Percentiles rank a stretch among this genome's conserved stretches.
Evolutionary conservation across 1,140 invertebrate genomes (phyloP).

Genomic region (Caenorhabditis inopinata): DNA sequence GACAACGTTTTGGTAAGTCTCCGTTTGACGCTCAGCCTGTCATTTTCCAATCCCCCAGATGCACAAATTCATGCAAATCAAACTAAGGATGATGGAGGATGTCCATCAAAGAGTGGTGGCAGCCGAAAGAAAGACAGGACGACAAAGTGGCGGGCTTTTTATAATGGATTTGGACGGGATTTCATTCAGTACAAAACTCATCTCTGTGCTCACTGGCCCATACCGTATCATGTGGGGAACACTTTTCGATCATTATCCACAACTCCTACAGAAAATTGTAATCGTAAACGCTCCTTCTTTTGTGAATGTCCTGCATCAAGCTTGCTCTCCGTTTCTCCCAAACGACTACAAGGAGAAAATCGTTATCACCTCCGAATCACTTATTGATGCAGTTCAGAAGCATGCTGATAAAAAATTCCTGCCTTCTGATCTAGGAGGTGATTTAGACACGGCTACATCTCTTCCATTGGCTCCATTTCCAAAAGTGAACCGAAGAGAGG

Average conservation of each 20-base stretch:
- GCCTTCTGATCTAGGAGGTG: conserved; percentile 9
- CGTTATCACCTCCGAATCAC: not conserved
- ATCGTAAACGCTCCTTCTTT: conserved; percentile 52
- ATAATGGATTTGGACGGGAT: conserved; percentile 49
- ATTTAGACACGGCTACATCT: not conserved
- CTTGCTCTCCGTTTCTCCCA: conserved; percentile 50
- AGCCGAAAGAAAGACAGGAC: conserved; percentile 41
- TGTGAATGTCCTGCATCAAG: conserved; percentile 47
- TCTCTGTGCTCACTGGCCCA: conserved; percentile 44
- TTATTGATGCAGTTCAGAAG: not conserved
- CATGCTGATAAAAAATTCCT: conserved; percentile 5
- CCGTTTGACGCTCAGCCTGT: not conserved
- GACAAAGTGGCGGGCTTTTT: conserved; percentile 44
- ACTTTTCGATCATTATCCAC: conserved; percentile 51
- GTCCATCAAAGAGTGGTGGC: conserved; percentile 39
- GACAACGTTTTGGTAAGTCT: conserved; percentile 40
- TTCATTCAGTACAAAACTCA: conserved; percentile 30
- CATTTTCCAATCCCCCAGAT: conserved; percentile 25
- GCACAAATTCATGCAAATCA: conserved; percentile 48
- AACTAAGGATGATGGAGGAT: conserved; percentile 51
- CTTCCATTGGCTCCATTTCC: not conserved
- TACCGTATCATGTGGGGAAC: conserved; percentile 53
- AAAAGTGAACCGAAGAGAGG: not conserved
- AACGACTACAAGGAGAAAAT: conserved; percentile 45
- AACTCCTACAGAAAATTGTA: conserved; percentile 49